Evolutionary conservation across 2,113 vertebrate species (phyloP).

Genomic region (Tetrax tetrax): DNA sequence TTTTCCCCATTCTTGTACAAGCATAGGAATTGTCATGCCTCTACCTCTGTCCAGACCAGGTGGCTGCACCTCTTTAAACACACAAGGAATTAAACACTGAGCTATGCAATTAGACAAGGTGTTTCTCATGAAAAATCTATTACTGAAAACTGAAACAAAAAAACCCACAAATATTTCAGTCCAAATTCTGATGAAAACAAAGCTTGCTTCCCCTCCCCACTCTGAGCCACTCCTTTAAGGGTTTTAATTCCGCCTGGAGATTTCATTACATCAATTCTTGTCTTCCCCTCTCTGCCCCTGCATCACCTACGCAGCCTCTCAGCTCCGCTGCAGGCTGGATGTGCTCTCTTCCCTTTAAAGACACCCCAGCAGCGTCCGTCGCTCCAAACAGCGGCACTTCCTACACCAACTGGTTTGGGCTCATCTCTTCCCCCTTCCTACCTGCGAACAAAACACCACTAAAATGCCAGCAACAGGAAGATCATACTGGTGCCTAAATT

Average conservation of each 20-base stretch:
- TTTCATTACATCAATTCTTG: neutral
- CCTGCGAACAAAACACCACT: neutral
- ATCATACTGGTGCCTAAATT: neutral
- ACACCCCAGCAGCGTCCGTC: neutral
- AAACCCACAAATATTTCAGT: neutral
- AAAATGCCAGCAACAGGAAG: neutral
- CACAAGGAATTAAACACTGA: neutral
- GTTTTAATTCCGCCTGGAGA: neutral
- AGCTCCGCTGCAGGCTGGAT: neutral
- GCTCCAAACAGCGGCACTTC: neutral
- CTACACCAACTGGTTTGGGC: neutral
- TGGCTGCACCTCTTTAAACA: neutral
- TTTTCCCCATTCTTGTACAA: rapidly evolving
- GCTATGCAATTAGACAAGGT: neutral
- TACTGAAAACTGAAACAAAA: neutral
- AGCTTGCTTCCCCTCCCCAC: neutral
- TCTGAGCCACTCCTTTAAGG: neutral
- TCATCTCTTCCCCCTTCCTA: neutral
- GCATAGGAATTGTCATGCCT: neutral
- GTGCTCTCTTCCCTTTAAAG: neutral
- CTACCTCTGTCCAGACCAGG: neutral
- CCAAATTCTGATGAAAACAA: neutral
- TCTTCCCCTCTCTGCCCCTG: neutral
- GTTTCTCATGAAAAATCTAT: neutral
- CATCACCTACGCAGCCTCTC: neutral